Base-by-base conservation (phyloP, 2,797 vertebrate genomes). In the Cryptoprocta ferox region DNA sequence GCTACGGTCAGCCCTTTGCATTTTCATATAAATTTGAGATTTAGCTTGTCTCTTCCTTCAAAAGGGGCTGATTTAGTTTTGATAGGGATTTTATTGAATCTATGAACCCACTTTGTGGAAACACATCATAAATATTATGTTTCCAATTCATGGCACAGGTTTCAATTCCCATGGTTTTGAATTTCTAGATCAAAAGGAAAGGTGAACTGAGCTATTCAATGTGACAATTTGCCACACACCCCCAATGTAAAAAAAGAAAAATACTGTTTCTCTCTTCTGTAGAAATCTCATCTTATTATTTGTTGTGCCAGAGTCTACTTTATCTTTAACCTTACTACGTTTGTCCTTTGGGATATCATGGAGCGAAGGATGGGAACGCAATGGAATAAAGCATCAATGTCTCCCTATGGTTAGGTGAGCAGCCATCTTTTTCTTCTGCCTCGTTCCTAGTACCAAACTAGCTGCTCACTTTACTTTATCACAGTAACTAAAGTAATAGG, bases 311-410 rank as follows among this genome's bases (percentile, higher is more conserved):
- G 30, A 30, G 6, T 42, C 11, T 14, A 66, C 53, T 14, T 14
- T 8, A 65, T 24, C 5, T 78, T 73, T 53, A 61, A 24, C 32
- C 61, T 73, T n/a, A 39, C n/a, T 1, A n/a, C 0, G 0, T 37
- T 16, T 71, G 8, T 65, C 19, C 15, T 70, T 6, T 32, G 65
- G 3, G 16, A n/a, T 35, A 45, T 0, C 13, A 42, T 5, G 6
- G 48, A 9, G 2, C 6, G 21, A 80, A 48, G 28, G 2, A 9
- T 18, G 6, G 26, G 19, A 21, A 1, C 35, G 12, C 10, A 14
- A 12, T 18, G n/a, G 5, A 21, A 13, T 0, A 9, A 76, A 66
- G 26, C 12, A 0, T 1, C 0, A 18, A 15, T 13, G 24, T 11
- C 30, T 37, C 24, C 1, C 21, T n/a, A 3, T 6, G 18, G 42